phyloP scores from a whole-genome alignment of 2,797 vertebrate genomes.

The Apodemus agrarius region DNA sequence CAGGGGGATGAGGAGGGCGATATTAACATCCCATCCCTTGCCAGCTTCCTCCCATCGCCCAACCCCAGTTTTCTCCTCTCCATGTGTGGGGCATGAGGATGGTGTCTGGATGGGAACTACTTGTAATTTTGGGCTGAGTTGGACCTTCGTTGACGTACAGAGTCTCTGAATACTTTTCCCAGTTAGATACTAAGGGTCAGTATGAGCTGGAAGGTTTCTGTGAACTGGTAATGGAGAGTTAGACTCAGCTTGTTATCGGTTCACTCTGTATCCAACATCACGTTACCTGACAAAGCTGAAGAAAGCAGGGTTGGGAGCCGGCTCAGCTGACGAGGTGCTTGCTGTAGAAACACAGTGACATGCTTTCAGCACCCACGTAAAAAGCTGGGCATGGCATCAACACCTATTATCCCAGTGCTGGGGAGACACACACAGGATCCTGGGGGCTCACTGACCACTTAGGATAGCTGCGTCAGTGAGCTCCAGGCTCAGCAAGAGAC shows the following conservation, averaged over 20 bases:
- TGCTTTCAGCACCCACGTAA: background rate
- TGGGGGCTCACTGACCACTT: background rate
- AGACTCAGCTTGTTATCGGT: fast-evolving
- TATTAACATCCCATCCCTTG: fast-evolving
- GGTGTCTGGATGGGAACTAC: background rate
- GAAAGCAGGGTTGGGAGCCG: background rate
- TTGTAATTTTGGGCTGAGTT: fast-evolving
- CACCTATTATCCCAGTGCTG: background rate
- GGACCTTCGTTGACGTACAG: background rate
- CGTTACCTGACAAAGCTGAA: background rate
- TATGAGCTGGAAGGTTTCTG: background rate
- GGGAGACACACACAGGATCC: background rate
- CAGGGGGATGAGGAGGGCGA: fast-evolving
- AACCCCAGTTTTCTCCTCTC: background rate
- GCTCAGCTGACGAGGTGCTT: background rate
- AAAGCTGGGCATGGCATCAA: background rate
- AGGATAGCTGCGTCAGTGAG: background rate
- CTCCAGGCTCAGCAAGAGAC: background rate
- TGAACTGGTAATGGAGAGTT: background rate
- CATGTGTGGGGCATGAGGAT: fast-evolving
- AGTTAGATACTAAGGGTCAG: background rate
- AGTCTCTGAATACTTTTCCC: background rate
- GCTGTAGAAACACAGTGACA: background rate
- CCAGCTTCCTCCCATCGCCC: background rate
- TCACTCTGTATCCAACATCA: fast-evolving